Base-by-base conservation (phyloP, 2,113 vertebrate species). In the Pluvialis apricaria region DNA sequence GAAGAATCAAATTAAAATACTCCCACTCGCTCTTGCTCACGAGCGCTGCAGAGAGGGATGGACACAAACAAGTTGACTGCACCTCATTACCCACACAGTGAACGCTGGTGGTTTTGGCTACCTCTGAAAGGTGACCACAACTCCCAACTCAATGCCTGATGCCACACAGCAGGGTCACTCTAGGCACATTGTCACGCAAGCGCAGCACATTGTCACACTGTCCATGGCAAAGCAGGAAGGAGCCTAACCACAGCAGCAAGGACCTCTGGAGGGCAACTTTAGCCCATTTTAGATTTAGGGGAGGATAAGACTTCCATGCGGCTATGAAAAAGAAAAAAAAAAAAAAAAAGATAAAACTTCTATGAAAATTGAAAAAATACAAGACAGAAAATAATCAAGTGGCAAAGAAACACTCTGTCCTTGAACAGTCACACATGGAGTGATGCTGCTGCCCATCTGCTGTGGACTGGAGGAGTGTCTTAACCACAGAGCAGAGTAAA, bases 171-270 rank as follows among this genome's bases (percentile, higher is more conserved):
- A 85, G 60, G 34, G 36, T 79, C 79, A 88, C 15, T 17, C 57
- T 44, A 32, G 40, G 42, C 6, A 3, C 10, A 15, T 20, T 61
- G 60, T 61, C n/a, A 61, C 15, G 10, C 34, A 62, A 62, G n/a
- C 1, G 14, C 62, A 73, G 77, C 1, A 0, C 0, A 0, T 34
- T 61, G 55, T 47, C 70, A 61, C 15, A 11, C 20, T 7, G 0
- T 29, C 24, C 10, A 4, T 6, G 16, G 38, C 71, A 86, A 77
- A 72, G 45, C 58, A 91, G 4, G 4, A 71, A 68, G 58, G 38
- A 90, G 40, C 40, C 80, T 34, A 32, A 60, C 19, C 54, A 64
- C 34, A 51, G 34, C 0, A 0, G n/a, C 36, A 62, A 51, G 29
- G 21, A 42, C 36, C 58, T 76, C 49, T 0, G 0, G 10, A 64